Base-by-base conservation (phyloP, 2,797 vertebrate species). In the Macroramphosus scolopax region DNA sequence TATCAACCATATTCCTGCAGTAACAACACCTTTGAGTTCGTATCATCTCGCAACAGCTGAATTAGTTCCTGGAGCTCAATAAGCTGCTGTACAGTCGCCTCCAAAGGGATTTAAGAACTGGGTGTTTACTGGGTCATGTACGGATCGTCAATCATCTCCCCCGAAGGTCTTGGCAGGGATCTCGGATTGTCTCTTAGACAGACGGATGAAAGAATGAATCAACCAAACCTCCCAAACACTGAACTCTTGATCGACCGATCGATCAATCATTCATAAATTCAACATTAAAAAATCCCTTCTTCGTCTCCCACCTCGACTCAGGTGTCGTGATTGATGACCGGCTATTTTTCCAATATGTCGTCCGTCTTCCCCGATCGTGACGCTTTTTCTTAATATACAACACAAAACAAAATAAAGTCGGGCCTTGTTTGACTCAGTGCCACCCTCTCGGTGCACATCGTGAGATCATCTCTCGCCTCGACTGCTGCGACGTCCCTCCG, bases 121-220 rank as follows among this genome's bases (percentile, higher is more conserved):
- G n/a, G 57, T 39, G 35, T 49, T 77, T 56, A 48, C 41, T 66
- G 54, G 64, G 71, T 72, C 77, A 70, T 28, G 43, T 60, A 51
- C 68, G 38, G 66, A 45, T 35, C 20, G 62, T 50, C 54, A 52
- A 47, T 48, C 42, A 47, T n/a, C 35, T 65, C 49, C 67, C 52
- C 62, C 40, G 37, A 25, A 75, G 64, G 20, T 22, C 20, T 26
- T 26, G 8, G 25, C 5, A 26, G 2, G 8, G 25, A 26, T 6
- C 8, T 26, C 8, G 25, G 2, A 3, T 26, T 26, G 25, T 26
- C 25, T 26, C 8, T 26, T 6, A 26, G 5, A 10, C 20, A 22
- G 3, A 22, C 6, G 20, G 20, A 22, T 22, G 20, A 22, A 22
- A 6, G 20, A 22, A 22, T 6, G 20, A 3, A 3, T 26, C 25